Evolutionary conservation across 2,888 invertebrate species (phyloP), one percentile per base, ranked within the genome.

Genomic region (Epirrhoe alternata): DNA sequence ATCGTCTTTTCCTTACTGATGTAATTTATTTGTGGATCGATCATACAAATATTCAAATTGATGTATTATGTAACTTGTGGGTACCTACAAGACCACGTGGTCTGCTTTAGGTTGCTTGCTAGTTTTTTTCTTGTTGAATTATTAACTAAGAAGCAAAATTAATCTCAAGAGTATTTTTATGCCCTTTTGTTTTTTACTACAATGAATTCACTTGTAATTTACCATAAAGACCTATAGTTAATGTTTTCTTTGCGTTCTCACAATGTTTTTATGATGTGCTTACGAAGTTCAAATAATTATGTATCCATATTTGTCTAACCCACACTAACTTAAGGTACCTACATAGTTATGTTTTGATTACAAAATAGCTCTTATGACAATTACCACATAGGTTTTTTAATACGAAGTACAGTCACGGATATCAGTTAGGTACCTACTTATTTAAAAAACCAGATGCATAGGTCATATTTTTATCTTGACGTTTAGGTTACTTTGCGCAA

Each of bases 301-400:
- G 14, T 47, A 47, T 47, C 47, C 47, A 16, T 47, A 47, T 56
- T 56, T 56, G 45, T 56, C 10, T 12, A 45, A 56, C 56, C 56
- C 12, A 45, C 56, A 56, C 38, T 42, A 4, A 12, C 38, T 42
- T 30, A 4, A 24, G 8, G 8, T 16, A 38, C 16, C 52, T 54
- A 54, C 47, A 16, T n/a, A 53, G 58, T 47, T 33, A 30, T 64
- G 64, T 58, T 58, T 65, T 61, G 51, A 65, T 56, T 56, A 65
- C 65, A 45, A 38, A n/a, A 52, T 56, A 45, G 56, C 45, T 60
- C 65, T 56, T 65, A 56, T 56, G 65, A 56, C 45, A 61, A 57
- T 56, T 61, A 52, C 50, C 54, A 60, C 64, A 33, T 45, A 12
- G 38, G 55, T 50, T 55, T 55, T 38, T 56, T 24, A n/a, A 42